phyloP scores from a whole-genome alignment of 2,113 vertebrate species.

The Ageneiosus marmoratus region DNA sequence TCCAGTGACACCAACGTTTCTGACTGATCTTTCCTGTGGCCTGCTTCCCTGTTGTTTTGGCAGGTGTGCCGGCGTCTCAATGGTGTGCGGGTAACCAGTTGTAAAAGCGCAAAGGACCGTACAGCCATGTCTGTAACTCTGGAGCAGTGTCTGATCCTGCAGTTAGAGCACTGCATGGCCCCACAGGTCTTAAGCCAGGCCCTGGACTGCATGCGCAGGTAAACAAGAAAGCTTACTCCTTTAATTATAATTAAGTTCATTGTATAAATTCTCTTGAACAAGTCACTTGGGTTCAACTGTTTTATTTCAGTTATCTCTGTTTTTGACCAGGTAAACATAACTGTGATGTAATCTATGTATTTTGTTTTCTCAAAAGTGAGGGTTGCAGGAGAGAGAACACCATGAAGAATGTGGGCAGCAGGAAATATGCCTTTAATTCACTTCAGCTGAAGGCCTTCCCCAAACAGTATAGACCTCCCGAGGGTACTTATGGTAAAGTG shows the following conservation, averaged over 20 bases:
- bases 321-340: neutral
- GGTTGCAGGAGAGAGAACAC: slow-evolving; percentile 99
- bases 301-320: neutral
- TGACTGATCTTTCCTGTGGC: neutral
- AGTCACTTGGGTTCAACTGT: neutral
- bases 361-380: slow-evolving; percentile 77
- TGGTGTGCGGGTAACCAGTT: slow-evolving; percentile 95
- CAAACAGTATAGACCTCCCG: slow-evolving; percentile 97
- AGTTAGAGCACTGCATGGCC: slow-evolving; percentile 94
- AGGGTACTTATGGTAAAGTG: slow-evolving; percentile 97
- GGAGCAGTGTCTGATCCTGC: slow-evolving; percentile 94
- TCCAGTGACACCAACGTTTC: neutral
- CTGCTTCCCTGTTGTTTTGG: slow-evolving; percentile 9
- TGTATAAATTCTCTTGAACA: no score
- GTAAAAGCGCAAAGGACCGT: slow-evolving; percentile 98
- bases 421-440: slow-evolving; percentile 98
- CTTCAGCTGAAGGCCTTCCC: slow-evolving; percentile 98
- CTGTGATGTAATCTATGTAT: slow-evolving; percentile 71
- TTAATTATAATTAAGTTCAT: neutral
- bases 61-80: slow-evolving; percentile 93
- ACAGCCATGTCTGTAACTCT: slow-evolving; percentile 98
- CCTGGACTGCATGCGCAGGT: slow-evolving; percentile 99
- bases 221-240: slow-evolving; percentile 27
- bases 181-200: slow-evolving; percentile 97
- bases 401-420: slow-evolving; percentile 99